Evolutionary conservation across 1,140 invertebrate species (phyloP), one percentile per base, ranked within the genome.

Genomic region (Habropoda laboriosa): DNA sequence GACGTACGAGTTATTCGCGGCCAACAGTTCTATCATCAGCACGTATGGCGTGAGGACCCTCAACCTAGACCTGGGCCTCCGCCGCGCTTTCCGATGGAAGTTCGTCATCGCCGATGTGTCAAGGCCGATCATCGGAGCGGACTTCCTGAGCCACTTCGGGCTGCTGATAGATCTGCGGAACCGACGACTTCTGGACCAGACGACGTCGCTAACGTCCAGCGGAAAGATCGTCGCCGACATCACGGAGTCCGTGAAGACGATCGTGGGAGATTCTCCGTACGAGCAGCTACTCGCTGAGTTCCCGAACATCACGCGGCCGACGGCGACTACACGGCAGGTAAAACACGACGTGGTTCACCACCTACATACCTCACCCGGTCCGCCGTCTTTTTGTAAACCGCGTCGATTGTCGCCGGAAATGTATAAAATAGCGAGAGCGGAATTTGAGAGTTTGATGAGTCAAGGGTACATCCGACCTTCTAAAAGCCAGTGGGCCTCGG

Each of bases 51-150:
- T n/a, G 2, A 45, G 13, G 32, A 32, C 30, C 1, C n/a, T 47
- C 12, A 35, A 16, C 6, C 6, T 67, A 18, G 13, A 67, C 16
- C n/a, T 67, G n/a, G n/a, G n/a, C n/a, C n/a, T n/a, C n/a, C n/a
- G n/a, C n/a, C n/a, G n/a, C n/a, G n/a, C n/a, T n/a, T 67, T 67
- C 7, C 18, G 0, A 3, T 67, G 64, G 64, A 47, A 10, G 16
- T 67, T 67, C 30, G 64, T 67, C 0, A 51, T 67, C n/a, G 64
- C 64, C 1, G 30, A 67, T 27, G 64, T 51, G 5, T 18, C 42
- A 7, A 49, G 16, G 5, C 64, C 30, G 8, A 67, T 67, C 47
- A 51, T 67, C 24, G 64, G 45, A 21, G 64, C 45, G 4, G 47
- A 67, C n/a, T 67, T 67, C 30, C 21, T 67, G 13, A 18, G 16